phyloP scores from a whole-genome alignment of 2,888 invertebrate genomes.

The Cyaniris semiargus region DNA sequence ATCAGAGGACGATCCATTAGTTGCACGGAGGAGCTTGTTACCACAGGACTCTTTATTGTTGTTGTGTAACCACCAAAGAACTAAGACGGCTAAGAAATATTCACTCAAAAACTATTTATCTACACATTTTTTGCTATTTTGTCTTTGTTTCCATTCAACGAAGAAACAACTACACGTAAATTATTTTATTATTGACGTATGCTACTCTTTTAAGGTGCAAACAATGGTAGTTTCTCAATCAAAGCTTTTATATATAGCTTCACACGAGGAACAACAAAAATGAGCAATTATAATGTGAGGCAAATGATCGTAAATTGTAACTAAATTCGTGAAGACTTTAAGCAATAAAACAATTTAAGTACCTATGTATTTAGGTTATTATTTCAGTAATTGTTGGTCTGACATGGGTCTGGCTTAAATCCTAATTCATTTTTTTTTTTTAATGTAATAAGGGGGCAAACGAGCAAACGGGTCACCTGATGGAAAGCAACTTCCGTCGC shows the following conservation, averaged over 20 bases:
- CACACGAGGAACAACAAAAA: neutral
- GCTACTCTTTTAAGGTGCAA: neutral
- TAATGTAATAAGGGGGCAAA: too few species aligned
- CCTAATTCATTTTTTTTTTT: too few species aligned
- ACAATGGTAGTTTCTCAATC: neutral
- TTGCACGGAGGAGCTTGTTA: neutral
- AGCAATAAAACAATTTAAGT: too few species aligned
- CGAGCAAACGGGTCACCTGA: too few species aligned
- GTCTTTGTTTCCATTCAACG: neutral
- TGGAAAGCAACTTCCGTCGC: too few species aligned
- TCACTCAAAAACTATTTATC: neutral
- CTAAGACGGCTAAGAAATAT: neutral
- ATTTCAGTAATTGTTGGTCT: too few species aligned
- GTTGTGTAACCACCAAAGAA: neutral
- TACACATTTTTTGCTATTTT: neutral
- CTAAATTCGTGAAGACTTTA: neutral
- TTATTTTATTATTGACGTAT: neutral
- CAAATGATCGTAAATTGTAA: constrained; percentile 3
- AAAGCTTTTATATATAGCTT: neutral
- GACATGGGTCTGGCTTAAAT: too few species aligned
- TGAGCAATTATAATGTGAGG: neutral
- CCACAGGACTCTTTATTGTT: neutral
- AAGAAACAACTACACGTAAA: constrained; percentile 6
- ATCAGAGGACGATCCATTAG: neutral
- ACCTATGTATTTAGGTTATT: too few species aligned